Evolutionary conservation across 2,797 vertebrate genomes (phyloP), one percentile per base, ranked within the genome.

Genomic region (Hoplostethus mediterraneus): DNA sequence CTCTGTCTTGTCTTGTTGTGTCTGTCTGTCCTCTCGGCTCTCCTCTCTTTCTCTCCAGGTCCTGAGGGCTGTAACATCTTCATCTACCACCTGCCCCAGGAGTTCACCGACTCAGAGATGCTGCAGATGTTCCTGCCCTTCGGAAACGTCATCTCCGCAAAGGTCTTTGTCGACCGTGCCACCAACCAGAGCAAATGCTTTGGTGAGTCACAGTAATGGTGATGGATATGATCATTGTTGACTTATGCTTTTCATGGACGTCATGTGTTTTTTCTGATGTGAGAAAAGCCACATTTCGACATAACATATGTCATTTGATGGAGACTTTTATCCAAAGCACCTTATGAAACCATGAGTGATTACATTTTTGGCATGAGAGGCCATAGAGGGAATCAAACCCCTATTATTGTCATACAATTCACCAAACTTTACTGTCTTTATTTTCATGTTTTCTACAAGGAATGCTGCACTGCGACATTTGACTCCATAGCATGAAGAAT

Each of bases 181-280:
- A 98, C 97, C 92, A 98, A 98, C 93, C 97, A 98, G 94, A 98
- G 97, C 94, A 98, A 98, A 94, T 98, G 97, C 93, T 98, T 98
- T 54, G 97, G 97, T 98, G 93, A 94, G 96, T 88, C 36, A 66
- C 28, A 25, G 45, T 14, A 56, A 6, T 10, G n/a, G 4, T 9
- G 11, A 10, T 17, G 51, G 13, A 17, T 21, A 3, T 51, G 0
- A 31, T 40, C 21, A 4, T 51, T 71, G 30, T 16, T 31, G 28
- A 8, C 54, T n/a, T 58, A 3, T 58, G 1, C 13, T n/a, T 58
- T 60, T 42, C 42, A 62, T 9, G 42, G 42, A 11, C 42, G 3
- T 44, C 42, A 44, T 11, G 11, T 11, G 10, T 14, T 44, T 11
- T 11, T 44, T 44, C 12, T 44, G 42, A 44, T 44, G 42, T 14